These are phyloP conservation scores for Crocidura indochinensis DNA, from an alignment of 2,797 vertebrate genomes.

Conservation along the genomic window DNA sequence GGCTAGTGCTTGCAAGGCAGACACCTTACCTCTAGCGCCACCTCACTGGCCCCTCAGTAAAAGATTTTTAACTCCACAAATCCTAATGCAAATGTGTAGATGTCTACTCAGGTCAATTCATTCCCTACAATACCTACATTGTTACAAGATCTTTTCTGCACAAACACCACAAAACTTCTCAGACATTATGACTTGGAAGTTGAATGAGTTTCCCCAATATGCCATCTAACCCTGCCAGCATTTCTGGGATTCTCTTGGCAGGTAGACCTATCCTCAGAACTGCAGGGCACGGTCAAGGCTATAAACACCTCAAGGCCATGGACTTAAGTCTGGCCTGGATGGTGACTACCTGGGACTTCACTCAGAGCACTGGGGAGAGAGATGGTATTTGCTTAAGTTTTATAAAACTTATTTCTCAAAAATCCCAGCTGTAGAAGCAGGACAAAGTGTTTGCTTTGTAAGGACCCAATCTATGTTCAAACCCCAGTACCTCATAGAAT, in stretches of 20 bases:
- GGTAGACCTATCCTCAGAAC: neutral
- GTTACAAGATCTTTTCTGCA: neutral
- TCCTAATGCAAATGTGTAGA: neutral
- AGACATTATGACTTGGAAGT: neutral
- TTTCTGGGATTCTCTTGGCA: neutral
- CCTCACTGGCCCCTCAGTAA: neutral
- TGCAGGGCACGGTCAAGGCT: neutral
- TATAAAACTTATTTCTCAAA: neutral
- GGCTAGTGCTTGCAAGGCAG: too few relatives aligned
- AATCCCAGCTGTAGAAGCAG: neutral
- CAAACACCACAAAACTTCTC: neutral
- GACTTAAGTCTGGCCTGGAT: neutral
- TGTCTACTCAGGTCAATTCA: neutral
- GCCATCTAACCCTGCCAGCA: neutral
- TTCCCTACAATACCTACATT: neutral
- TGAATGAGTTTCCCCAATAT: neutral
- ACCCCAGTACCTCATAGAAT: too few relatives aligned
- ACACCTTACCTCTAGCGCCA: too few relatives aligned
- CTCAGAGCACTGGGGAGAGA: slow-evolving; percentile 5
- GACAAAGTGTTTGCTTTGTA: too few relatives aligned
- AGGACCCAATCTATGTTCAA: too few relatives aligned
- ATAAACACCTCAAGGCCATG: neutral
- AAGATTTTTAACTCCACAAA: slow-evolving; percentile 30
- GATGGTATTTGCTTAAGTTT: neutral
- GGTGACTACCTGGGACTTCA: neutral